phyloP scores from a whole-genome alignment of 2,113 vertebrate genomes.

The Ondatra zibethicus region DNA sequence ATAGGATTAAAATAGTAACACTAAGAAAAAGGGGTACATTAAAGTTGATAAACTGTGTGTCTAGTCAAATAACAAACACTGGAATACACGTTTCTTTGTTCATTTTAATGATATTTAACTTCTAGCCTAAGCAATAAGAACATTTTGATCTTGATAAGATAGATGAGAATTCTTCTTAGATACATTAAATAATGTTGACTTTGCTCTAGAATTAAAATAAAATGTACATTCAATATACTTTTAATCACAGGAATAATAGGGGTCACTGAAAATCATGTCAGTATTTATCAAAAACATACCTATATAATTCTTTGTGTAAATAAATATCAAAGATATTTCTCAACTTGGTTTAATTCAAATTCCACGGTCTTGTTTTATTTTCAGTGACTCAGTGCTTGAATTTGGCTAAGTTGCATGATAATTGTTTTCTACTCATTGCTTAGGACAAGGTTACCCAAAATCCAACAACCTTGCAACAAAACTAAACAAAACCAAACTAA shows the following conservation, averaged over 20 bases:
- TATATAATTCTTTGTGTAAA: not conserved
- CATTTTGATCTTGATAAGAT: not conserved
- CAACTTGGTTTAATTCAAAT: not conserved
- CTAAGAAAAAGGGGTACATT: fast-evolving
- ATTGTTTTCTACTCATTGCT: not conserved
- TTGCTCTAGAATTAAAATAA: not conserved
- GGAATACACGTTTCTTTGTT: not conserved
- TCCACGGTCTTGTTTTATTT: not conserved
- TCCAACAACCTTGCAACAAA: not conserved
- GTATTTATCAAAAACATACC: not conserved
- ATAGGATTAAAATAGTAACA: not conserved
- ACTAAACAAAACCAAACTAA: not conserved
- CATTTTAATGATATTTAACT: not conserved
- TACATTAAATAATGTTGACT: not conserved
- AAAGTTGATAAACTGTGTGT: not conserved
- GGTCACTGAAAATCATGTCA: not conserved
- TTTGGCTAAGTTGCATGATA: not conserved
- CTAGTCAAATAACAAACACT: not conserved
- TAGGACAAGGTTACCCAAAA: not conserved
- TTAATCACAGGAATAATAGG: not conserved
- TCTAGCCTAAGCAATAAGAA: not conserved
- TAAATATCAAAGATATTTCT: not conserved
- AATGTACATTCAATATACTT: not conserved
- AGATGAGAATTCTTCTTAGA: not conserved
- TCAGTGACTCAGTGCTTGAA: not conserved